phyloP scores from a whole-genome alignment of 2,113 vertebrate species.

The Paedocypris sp. region DNA sequence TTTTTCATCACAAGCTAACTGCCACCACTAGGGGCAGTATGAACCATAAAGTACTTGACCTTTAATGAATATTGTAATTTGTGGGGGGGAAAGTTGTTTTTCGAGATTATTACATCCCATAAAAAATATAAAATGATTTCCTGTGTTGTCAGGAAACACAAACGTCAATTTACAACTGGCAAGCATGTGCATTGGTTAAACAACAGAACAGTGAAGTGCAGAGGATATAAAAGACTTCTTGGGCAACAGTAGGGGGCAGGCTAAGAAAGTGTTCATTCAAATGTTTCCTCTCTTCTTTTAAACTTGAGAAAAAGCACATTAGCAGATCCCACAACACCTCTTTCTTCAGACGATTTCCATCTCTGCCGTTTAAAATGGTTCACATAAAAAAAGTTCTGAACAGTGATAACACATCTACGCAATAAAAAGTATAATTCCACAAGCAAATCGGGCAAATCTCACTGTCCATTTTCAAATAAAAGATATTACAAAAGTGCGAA shows the following conservation, averaged over 20 bases:
- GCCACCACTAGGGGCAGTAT: constrained; percentile 56
- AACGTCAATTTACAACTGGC: not conserved
- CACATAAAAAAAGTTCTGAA: no score
- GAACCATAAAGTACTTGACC: constrained; percentile 61
- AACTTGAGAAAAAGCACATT: not conserved
- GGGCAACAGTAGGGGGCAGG: constrained; percentile 68
- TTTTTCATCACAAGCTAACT: not conserved
- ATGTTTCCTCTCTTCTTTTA: constrained; percentile 44
- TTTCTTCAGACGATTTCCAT: not conserved
- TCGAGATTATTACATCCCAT: constrained; percentile 8
- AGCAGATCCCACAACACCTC: not conserved
- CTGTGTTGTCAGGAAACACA: constrained; percentile 12
- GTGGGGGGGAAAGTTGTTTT: constrained; percentile 36
- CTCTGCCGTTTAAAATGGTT: no score
- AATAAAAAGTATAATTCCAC: no score
- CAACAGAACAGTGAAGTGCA: constrained; percentile 16
- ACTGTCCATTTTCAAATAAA: no score
- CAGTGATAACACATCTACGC: no score
- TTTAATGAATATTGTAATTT: constrained; percentile 30
- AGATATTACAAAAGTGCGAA: no score
- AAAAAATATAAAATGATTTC: constrained; percentile 27
- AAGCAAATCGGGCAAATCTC: no score
- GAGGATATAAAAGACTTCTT: constrained; percentile 53
- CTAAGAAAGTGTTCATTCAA: constrained; percentile 69
- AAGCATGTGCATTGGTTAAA: not conserved